A percentile compares a stretch with the other conserved stretches of the same genome.
phyloP scores from a whole-genome alignment of 2,113 vertebrate species.

The Parotia lawesii region DNA sequence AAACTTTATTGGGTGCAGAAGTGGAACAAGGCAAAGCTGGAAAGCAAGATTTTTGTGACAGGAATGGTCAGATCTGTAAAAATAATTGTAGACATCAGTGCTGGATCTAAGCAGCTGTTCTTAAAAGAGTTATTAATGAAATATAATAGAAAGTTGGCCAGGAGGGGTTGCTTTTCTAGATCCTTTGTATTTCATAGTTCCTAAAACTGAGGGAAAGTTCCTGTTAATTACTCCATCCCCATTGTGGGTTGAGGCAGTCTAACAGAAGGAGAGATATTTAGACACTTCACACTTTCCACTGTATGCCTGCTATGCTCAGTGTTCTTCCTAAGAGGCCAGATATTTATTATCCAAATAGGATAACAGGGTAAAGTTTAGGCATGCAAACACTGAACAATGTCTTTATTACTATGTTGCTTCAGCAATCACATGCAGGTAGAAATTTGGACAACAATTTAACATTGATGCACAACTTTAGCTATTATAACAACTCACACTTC shows the following conservation, averaged over 20 bases:
- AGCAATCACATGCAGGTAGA: neutral
- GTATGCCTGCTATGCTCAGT: neutral
- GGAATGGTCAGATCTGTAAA: neutral
- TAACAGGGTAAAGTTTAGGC: neutral
- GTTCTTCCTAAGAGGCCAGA: neutral
- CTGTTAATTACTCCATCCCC: neutral
- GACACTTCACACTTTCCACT: neutral
- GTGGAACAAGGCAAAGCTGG: neutral
- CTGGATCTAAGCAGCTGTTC: neutral
- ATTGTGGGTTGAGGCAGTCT: fast-evolving
- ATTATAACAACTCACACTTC: neutral
- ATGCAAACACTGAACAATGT: neutral
- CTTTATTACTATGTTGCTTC: neutral
- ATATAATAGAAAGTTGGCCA: neutral
- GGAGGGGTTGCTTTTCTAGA: neutral
- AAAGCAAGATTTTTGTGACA: neutral
- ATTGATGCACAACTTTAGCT: neutral
- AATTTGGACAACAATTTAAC: neutral
- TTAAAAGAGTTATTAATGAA: neutral
- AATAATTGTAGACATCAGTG: neutral
- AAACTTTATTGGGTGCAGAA: neutral
- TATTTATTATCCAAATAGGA: neutral
- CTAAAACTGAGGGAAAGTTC: neutral
- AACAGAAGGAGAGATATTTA: neutral
- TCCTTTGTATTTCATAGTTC: neutral